Evolutionary conservation across 1,140 invertebrate genomes (phyloP), one percentile per base, ranked within the genome.

Genomic region (Coptotermes formosanus): DNA sequence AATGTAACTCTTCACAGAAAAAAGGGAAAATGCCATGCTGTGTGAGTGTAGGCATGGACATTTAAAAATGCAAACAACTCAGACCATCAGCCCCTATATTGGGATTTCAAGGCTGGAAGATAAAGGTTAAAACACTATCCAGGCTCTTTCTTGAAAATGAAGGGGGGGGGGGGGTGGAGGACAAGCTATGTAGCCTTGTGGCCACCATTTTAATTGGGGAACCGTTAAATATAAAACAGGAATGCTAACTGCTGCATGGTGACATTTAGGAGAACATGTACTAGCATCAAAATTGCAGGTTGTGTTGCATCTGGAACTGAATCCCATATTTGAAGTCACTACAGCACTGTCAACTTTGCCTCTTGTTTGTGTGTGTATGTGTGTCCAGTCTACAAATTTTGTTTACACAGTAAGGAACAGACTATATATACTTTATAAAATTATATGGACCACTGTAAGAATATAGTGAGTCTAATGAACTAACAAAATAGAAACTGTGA

Each of bases 401-500:
- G 64, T 75, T 75, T 75, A 30, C n/a, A 30, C 7, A 30, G 7
- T 55, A 55, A 55, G 19, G 21, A 75, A 30, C n/a, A 23, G 59
- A 23, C 19, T 64, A 75, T 75, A 75, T 75, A 25, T 75, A 75
- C 64, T 75, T 30, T 64, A 64, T 64, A 30, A 25, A 75, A 75
- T 75, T n/a, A 75, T 75, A n/a, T 75, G 64, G 64, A 75, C 64
- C 64, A 75, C 30, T 75, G n/a, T 75, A 30, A 38, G 9, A 75
- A 25, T 75, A 30, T 75, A 12, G 64, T 75, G 59, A 64, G 64
- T 75, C n/a, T 75, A 75, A 75, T 75, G 25, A 75, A n/a, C 2
- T 75, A 75, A 75, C 64, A 75, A 75, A 55, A 75, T 30, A 75
- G 30, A 75, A 75, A 75, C 64, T 75, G 64, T 75, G 64, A 75